Evolutionary conservation across 92 coral and sea anemone species (phyloP), one percentile per base, ranked within the genome.

Genomic region (Phenganax stokvisi): DNA sequence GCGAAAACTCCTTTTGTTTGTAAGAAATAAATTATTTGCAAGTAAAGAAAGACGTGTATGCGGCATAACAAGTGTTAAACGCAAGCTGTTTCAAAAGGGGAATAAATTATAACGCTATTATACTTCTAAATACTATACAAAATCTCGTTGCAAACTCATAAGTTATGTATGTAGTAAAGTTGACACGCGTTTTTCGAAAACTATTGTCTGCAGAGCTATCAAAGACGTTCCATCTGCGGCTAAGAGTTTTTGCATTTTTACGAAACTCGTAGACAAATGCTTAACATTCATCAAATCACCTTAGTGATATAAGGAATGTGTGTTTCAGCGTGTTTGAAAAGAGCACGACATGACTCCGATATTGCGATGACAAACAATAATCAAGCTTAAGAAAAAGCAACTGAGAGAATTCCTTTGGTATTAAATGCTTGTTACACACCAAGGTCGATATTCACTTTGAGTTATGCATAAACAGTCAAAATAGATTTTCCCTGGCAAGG

Each of bases 281-380:
- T 76, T 76, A 10, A 76, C 31, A 56, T 56, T 57, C 44, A 0
- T 57, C 17, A n/a, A 0, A 57, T 76, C 58, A 76, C 80, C 80
- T 25, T 76, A 67, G 80, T 16, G 28, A 76, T 68, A 4, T 56
- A 68, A 76, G 58, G 51, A 56, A 29, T 56, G 52, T 11, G 9
- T 66, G 51, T 66, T 64, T 64, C 72, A 25, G 72, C 44, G 2
- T 27, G 61, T 29, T 76, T 76, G 53, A 58, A 76, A 56, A 76
- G 68, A 56, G 9, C 80, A 44, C 80, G 12, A 57, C 80, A 57
- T 30, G 80, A 53, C 68, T 56, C 80, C 68, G 80, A 72, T 20
- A 56, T 76, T 56, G 52, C 80, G 68, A 76, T 20, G 68, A 57
- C 68, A 55, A 76, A 76, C 31, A 76, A 8, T 27, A 62, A 1